phyloP scores from a whole-genome alignment of 2,888 invertebrate genomes.

The Coelopa pilipes region DNA sequence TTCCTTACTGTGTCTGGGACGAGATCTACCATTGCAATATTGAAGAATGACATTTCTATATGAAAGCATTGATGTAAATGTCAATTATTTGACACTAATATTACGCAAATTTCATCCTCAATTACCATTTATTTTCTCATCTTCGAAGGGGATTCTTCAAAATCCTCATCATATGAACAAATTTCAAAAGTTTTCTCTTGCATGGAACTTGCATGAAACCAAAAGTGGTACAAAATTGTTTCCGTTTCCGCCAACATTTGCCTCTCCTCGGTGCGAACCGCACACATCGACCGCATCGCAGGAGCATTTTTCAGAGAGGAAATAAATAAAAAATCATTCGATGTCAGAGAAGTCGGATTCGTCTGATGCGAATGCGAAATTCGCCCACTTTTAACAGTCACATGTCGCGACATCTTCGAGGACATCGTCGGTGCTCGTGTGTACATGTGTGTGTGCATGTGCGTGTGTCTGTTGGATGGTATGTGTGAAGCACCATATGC shows the following conservation, averaged over 20 bases:
- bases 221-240: constrained; percentile 60
- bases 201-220: too few species aligned
- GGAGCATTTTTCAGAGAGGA: not conserved
- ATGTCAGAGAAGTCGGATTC: constrained; percentile 48
- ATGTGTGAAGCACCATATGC: not conserved
- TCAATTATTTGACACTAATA: too few species aligned
- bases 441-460: constrained; percentile 17
- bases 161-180: too few species aligned
- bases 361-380: constrained; percentile 57
- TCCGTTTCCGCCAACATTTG: not conserved
- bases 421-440: not conserved
- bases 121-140: too few species aligned
- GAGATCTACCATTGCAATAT: too few species aligned
- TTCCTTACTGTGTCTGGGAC: too few species aligned
- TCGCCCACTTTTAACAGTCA: constrained; percentile 45
- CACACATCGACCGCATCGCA: constrained; percentile 27
- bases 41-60: too few species aligned
- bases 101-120: too few species aligned
- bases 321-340: not conserved
- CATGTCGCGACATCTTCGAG: constrained; percentile 55
- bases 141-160: too few species aligned
- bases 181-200: too few species aligned
- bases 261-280: constrained; percentile 14
- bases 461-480: constrained; percentile 35
- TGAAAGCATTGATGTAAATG: too few species aligned